These are phyloP conservation scores for Rhinolophus sinicus DNA, from an alignment of 2,113 vertebrate genomes.

Conservation along the genomic window DNA sequence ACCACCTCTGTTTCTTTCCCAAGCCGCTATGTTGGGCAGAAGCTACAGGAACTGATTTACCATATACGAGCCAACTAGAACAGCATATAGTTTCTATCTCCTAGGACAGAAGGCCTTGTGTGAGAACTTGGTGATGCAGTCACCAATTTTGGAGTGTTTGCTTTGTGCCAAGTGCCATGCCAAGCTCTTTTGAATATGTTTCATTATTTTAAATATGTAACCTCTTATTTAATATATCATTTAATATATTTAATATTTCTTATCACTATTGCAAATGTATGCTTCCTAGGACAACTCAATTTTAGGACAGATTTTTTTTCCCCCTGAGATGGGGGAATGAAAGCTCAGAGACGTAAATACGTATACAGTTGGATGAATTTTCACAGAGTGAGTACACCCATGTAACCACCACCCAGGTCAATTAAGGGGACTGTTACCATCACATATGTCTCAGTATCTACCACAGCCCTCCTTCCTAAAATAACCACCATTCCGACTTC, in stretches of 20 bases:
- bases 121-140: neutral
- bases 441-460: neutral
- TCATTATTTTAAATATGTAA: neutral
- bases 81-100: neutral
- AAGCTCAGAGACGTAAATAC: neutral
- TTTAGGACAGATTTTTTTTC: neutral
- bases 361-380: neutral
- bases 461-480: neutral
- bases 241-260: constrained; percentile 1
- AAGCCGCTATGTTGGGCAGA: neutral
- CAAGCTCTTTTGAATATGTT: neutral
- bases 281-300: neutral
- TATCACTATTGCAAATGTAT: neutral
- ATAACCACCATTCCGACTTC: neutral
- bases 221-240: neutral
- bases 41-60: neutral
- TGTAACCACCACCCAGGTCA: neutral
- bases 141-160: neutral
- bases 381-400: neutral
- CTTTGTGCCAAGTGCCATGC: neutral
- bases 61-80: neutral
- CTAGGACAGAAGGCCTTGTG: neutral
- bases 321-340: neutral
- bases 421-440: neutral
- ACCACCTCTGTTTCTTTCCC: neutral